Evolutionary conservation across 2,113 vertebrate species (phyloP).

Genomic region (Silurus meridionalis): DNA sequence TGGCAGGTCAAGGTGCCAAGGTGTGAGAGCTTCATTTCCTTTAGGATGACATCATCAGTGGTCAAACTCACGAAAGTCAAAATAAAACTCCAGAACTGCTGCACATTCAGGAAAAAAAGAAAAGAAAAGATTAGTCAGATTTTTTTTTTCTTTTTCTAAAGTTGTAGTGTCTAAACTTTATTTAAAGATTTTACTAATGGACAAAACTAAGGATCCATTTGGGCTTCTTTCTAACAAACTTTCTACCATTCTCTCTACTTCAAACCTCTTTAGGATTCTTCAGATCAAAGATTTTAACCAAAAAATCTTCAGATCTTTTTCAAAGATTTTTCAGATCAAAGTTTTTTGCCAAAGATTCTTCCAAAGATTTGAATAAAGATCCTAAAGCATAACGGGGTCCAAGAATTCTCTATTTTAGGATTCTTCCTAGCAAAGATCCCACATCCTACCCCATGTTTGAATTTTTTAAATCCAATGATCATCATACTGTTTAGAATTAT

Average conservation of each 20-base stretch:
- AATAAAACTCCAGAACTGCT: neutral
- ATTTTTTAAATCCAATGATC: too few species aligned
- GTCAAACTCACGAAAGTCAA: neutral
- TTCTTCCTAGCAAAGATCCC: neutral
- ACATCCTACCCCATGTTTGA: too few species aligned
- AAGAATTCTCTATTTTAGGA: neutral
- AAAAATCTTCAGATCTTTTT: too few species aligned
- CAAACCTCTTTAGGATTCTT: neutral
- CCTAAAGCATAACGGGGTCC: too few species aligned
- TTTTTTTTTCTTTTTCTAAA: neutral
- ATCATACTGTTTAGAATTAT: neutral
- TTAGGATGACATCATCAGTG: slow-evolving; percentile 8
- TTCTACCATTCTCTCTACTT: neutral
- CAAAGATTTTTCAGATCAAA: too few species aligned
- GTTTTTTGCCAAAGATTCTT: neutral
- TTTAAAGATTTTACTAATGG: neutral
- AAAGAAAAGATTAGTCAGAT: neutral
- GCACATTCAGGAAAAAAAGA: too few species aligned
- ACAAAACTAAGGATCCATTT: neutral
- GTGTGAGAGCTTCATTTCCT: slow-evolving; percentile 34
- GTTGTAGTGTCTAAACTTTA: neutral
- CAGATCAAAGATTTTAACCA: too few species aligned
- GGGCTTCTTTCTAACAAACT: neutral
- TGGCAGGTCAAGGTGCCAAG: slow-evolving; percentile 29
- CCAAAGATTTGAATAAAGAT: too few species aligned